Conservation (phyloP, 2,888 invertebrate species). For the Hirtodrosophila duncani region DNA sequence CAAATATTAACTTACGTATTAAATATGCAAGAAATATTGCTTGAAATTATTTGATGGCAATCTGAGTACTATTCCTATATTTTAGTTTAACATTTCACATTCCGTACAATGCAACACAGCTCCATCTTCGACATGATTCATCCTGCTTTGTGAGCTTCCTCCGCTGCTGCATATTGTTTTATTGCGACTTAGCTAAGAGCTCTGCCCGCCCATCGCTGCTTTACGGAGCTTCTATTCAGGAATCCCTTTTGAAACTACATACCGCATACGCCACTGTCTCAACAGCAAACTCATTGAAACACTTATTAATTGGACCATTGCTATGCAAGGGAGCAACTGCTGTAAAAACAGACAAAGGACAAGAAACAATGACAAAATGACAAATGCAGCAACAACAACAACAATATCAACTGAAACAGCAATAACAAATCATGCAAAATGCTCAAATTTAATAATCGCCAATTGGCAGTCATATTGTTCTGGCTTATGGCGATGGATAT, state of each 20-base stretch:
- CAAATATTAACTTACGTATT: too few relatives aligned
- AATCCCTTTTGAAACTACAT: too few relatives aligned
- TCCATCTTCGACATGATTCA: too few relatives aligned
- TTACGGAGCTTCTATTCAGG: too few relatives aligned
- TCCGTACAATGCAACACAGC: too few relatives aligned
- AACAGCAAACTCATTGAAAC: constrained; percentile 60
- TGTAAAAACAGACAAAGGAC: constrained; percentile 54
- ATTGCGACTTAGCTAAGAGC: too few relatives aligned
- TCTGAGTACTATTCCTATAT: too few relatives aligned
- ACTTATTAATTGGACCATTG: constrained; percentile 67
- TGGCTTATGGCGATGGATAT: constrained; percentile 17
- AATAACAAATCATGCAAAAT: constrained; percentile 37
- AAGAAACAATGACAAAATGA: constrained; percentile 73
- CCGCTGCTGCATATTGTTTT: too few relatives aligned
- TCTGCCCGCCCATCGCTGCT: too few relatives aligned
- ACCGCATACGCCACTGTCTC: background rate
- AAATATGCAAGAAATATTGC: constrained; percentile 1
- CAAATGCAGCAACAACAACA: constrained; percentile 31
- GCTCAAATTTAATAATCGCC: constrained; percentile 69
- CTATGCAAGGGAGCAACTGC: constrained; percentile 51
- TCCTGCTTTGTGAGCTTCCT: too few relatives aligned
- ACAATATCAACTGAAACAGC: constrained; percentile 2
- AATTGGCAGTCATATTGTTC: constrained; percentile 64
- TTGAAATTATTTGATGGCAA: too few relatives aligned
- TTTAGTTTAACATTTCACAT: too few relatives aligned